A percentile compares a stretch with the other conserved stretches of the same genome.
These are phyloP conservation scores for Enteromius treurensis DNA, from an alignment of 2,797 vertebrate genomes.

Conservation along the genomic window DNA sequence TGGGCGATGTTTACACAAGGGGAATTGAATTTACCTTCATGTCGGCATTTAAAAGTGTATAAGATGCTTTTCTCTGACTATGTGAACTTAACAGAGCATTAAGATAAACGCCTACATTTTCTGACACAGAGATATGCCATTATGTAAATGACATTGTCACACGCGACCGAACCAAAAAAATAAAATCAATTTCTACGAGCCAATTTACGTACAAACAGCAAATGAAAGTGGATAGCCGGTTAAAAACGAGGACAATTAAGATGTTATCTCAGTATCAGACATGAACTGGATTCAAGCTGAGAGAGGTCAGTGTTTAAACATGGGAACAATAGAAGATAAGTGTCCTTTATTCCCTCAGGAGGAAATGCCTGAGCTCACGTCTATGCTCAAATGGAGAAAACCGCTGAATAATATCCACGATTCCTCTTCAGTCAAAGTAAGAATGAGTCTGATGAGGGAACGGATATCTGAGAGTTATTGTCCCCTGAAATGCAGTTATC, in stretches of 20 bases:
- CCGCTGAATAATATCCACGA: slow-evolving; percentile 35
- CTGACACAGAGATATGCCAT: slow-evolving; percentile 47
- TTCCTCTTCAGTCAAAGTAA: slow-evolving; percentile 34
- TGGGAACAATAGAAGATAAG: slow-evolving; percentile 56
- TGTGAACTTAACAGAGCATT: slow-evolving; percentile 57
- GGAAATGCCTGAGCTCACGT: slow-evolving; percentile 50
- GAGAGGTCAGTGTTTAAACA: slow-evolving; percentile 65
- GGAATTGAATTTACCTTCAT: slow-evolving; percentile 74
- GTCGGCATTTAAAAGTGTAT: slow-evolving; percentile 55
- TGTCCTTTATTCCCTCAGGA: slow-evolving; percentile 50
- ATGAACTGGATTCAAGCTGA: slow-evolving; percentile 59
- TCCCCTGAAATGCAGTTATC: slow-evolving; percentile 87
- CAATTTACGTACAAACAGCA: slow-evolving; percentile 9
- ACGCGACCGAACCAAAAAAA: slow-evolving; percentile 5
- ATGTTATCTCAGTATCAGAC: slow-evolving; percentile 51
- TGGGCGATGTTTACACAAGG: slow-evolving; percentile 73
- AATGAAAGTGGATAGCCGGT: slow-evolving; percentile 54
- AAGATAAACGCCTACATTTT: slow-evolving; percentile 55
- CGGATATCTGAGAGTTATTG: slow-evolving; percentile 90
- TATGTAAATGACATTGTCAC: slow-evolving; percentile 11
- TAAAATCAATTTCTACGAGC: slow-evolving; percentile 7
- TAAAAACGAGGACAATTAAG: slow-evolving; percentile 60
- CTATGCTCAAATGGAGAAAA: slow-evolving; percentile 4
- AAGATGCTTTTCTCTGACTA: slow-evolving; percentile 52
- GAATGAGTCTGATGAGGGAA: slow-evolving; percentile 72